A percentile compares a stretch with the other conserved stretches of the same genome.
Conservation (phyloP, 1,140 invertebrate genomes). For the Drosophila sucinea region DNA sequence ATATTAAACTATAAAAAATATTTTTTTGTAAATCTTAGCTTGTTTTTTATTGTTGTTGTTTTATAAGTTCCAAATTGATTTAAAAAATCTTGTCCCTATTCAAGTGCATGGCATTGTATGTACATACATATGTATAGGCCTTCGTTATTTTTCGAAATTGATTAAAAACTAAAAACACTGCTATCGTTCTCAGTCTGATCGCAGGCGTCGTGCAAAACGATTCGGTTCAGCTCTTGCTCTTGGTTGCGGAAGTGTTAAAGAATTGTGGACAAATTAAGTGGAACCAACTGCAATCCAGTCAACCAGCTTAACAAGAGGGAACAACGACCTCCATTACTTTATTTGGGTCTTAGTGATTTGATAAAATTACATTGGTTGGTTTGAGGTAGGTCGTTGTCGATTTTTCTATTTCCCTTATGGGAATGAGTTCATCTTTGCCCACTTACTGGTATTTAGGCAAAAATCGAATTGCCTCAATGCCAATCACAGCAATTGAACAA, state of each 20-base stretch:
- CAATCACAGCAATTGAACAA: conserved; percentile 10
- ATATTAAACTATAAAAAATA: too few species aligned
- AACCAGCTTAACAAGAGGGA: conserved; percentile 17
- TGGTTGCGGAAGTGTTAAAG: conserved; percentile 17
- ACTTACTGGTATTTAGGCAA: background rate
- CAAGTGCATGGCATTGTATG: too few species aligned
- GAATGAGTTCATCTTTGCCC: background rate
- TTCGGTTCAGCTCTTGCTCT: conserved; percentile 41
- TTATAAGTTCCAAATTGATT: too few species aligned
- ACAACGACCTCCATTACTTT: conserved; percentile 8
- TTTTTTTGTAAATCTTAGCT: too few species aligned
- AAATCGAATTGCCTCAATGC: background rate
- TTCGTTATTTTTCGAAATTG: conserved; percentile 44
- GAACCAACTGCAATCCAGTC: conserved; percentile 30
- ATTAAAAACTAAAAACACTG: conserved; percentile 61
- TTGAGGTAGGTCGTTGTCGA: conserved; percentile 45
- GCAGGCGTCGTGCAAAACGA: conserved; percentile 67
- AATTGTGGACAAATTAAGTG: conserved; percentile 36
- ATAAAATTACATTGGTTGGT: background rate
- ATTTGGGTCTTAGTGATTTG: background rate
- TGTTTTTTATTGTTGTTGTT: too few species aligned
- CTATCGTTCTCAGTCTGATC: conserved; percentile 65
- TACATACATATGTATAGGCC: too few species aligned
- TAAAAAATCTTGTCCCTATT: too few species aligned
- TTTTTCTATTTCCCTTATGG: background rate